Evolutionary conservation across 2,888 invertebrate genomes (phyloP).

Genomic region (Camptogramma bilineatum): DNA sequence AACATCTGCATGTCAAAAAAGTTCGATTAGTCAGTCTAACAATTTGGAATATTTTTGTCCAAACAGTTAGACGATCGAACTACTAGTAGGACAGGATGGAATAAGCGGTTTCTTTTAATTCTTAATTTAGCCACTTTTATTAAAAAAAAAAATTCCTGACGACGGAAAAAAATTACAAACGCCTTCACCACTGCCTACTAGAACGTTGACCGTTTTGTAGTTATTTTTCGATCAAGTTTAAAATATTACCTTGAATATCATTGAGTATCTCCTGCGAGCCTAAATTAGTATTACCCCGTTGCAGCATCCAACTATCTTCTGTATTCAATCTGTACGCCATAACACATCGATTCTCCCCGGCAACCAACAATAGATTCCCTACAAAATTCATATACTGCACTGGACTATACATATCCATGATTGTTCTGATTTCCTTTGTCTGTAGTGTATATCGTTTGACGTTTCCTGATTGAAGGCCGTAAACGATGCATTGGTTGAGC

Average conservation of each 20-base stretch:
- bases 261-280: slow-evolving; percentile 80
- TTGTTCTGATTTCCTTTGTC: slow-evolving; percentile 62
- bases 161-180: too few species aligned
- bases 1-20: too few species aligned
- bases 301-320: slow-evolving; percentile 71
- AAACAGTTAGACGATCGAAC: too few species aligned
- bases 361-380: slow-evolving; percentile 66
- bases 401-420: slow-evolving; percentile 73
- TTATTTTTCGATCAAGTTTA: too few species aligned
- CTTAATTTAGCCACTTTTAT: too few species aligned
- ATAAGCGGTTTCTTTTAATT: too few species aligned
- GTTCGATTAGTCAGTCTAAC: too few species aligned
- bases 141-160: too few species aligned
- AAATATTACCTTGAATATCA: slow-evolving; percentile 67
- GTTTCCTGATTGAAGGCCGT: slow-evolving; percentile 73
- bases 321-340: slow-evolving; percentile 68
- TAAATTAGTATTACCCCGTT: slow-evolving; percentile 67
- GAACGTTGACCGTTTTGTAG: too few species aligned
- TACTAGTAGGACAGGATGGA: too few species aligned
- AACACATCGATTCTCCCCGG: slow-evolving; percentile 70
- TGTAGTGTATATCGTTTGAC: slow-evolving; percentile 74
- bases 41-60: too few species aligned
- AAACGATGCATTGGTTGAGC: slow-evolving; percentile 81
- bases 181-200: too few species aligned
- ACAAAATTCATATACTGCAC: slow-evolving; percentile 75